Evolutionary conservation across 1,140 invertebrate species (phyloP), one percentile per base, ranked within the genome.

Genomic region (Nautilus pompilius): DNA sequence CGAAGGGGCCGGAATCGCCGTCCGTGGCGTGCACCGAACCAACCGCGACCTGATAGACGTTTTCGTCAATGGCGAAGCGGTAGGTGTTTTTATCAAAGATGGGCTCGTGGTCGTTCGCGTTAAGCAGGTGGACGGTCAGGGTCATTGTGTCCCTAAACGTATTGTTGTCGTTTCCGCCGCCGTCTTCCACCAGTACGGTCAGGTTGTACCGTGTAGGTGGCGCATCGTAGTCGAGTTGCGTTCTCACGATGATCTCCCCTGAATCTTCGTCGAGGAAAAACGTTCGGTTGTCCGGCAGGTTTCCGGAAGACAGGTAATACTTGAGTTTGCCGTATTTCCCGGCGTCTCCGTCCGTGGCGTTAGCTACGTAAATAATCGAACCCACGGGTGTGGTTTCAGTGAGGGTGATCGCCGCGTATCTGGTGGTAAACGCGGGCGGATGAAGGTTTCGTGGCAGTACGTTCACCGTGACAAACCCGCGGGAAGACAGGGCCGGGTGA

Each of bases 81-180:
- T 70, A 72, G 2, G 63, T 45, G 15, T 58, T 60, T 41, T 60
- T 49, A 17, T 36, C 62, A 61, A 97, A 96, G 22, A 93, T 83
- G 0, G 95, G 95, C 0, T 91, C 87, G 79, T 97, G 95, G 84
- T 98, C 95, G 79, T 98, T 97, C 22, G 95, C 84, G 79, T 98
- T 95, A 90, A 46, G 51, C 13, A 80, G 45, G 20, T 48, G 32
- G 10, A 80, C 58, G 8, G 63, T 66, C 20, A 75, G 41, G 10
- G 63, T 66, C 30, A 65, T 55, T 13, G 69, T 72, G 15, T 59
- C 57, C 5, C 66, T 65, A 24, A 58, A 56, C 17, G 58, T 28
- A 2, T 54, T 60, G 24, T 32, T 63, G 51, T 61, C 63, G 26
- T 28, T 62, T 10, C 60, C 61, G 15, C 61, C 63, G 1, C 62